These are phyloP conservation scores for Dendroctonus ponderosae DNA, from an alignment of 1,140 invertebrate genomes.

Conservation along the genomic window DNA sequence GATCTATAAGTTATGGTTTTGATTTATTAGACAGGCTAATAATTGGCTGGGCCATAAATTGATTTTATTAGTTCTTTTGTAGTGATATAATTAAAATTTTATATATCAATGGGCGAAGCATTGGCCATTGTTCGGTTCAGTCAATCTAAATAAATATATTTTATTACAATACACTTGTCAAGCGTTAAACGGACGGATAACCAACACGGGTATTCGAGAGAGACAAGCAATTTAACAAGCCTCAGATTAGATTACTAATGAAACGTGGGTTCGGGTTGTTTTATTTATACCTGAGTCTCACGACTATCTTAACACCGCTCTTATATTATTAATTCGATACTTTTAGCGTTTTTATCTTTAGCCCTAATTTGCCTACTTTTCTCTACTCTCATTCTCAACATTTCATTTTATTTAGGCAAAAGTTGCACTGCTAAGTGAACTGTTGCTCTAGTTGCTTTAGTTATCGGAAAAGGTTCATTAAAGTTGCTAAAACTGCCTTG, in stretches of 20 bases:
- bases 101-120: conserved; percentile 10
- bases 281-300: not conserved
- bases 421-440: too few relatives aligned
- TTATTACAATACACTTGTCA: conserved; percentile 20
- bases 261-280: not conserved
- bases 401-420: too few relatives aligned
- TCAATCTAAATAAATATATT: conserved; percentile 17
- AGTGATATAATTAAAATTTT: conserved; percentile 18
- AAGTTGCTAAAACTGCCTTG: too few relatives aligned
- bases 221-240: conserved; percentile 11
- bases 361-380: too few relatives aligned
- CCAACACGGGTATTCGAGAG: not conserved
- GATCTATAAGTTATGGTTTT: conserved; percentile 5
- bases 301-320: too few relatives aligned
- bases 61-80: conserved; percentile 19
- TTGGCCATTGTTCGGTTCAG: conserved; percentile 6
- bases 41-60: conserved; percentile 15
- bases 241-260: conserved; percentile 13
- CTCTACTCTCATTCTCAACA: too few relatives aligned
- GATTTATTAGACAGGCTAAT: conserved; percentile 18
- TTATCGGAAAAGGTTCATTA: too few relatives aligned
- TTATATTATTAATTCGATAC: too few relatives aligned
- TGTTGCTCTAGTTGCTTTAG: too few relatives aligned
- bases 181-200: conserved; percentile 6
- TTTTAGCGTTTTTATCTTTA: too few relatives aligned